Evolutionary conservation across 1,140 invertebrate species (phyloP), one percentile per base, ranked within the genome.

Genomic region (Diprion similis): DNA sequence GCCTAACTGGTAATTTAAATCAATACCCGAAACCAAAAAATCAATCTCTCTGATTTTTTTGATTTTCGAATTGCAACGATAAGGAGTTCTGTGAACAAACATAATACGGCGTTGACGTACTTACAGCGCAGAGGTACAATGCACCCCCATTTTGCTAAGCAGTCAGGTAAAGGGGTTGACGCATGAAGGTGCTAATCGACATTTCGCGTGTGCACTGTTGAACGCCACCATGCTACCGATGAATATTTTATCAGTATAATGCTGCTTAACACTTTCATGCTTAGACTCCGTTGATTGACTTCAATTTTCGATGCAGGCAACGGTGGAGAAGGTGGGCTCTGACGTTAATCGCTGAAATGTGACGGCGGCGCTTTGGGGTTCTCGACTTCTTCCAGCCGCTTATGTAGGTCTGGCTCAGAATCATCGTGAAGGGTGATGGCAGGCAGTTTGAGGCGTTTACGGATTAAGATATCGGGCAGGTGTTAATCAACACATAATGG

Each of bases 401-500:
- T 59, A 59, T 59, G n/a, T 37, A 37, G 24, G 24, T 59, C 66
- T 45, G 15, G 37, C 18, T 18, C 13, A 11, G 37, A 68, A 19
- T 68, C 66, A 68, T 45, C 18, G 37, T 68, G 66, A 68, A 68
- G 15, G 66, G 18, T 68, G 37, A 8, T 68, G 66, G 18, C 66
- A 45, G 66, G 11, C 18, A 18, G 37, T 68, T 64, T 68, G 66
- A 68, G 37, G 11, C 66, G 66, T 68, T 68, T 68, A 68, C 66
- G 37, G 66, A 68, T 68, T 68, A 45, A 68, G 66, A 68, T 68
- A 68, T 68, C 66, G 37, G 66, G 66, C 66, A 68, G 66, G 66
- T 68, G 66, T 68, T 68, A 68, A 68, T 68, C 66, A 68, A 68
- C 66, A 68, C 66, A 68, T 68, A 68, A 68, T 68, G 66, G 66